phyloP scores from a whole-genome alignment of 2,888 invertebrate species.

The Harpalus rufipes region DNA sequence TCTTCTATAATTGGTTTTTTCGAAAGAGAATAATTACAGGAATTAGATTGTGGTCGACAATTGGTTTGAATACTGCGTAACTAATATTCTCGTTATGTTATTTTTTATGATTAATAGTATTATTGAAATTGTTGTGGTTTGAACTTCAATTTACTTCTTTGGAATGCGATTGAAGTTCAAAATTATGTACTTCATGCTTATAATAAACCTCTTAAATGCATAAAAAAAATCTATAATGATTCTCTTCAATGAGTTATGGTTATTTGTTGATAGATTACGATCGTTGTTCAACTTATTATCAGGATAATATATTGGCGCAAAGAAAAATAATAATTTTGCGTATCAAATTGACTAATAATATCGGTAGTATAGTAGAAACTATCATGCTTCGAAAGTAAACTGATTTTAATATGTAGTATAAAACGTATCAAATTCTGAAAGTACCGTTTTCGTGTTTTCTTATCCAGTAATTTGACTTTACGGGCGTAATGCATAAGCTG shows the following conservation, averaged over 20 bases:
- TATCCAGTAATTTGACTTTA: too few species aligned
- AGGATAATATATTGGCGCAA: too few species aligned
- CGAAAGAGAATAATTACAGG: background rate
- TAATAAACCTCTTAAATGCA: background rate
- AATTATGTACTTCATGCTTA: background rate
- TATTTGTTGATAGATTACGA: background rate
- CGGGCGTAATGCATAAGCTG: too few species aligned
- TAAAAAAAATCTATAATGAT: background rate
- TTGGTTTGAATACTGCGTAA: background rate
- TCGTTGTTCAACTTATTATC: background rate
- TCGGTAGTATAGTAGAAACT: too few species aligned
- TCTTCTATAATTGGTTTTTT: conserved; percentile 32
- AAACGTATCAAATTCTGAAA: too few species aligned
- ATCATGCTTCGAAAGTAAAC: too few species aligned
- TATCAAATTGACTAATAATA: too few species aligned
- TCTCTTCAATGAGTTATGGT: background rate
- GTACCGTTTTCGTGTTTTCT: too few species aligned
- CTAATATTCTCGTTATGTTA: background rate
- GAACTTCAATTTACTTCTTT: background rate
- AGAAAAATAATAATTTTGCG: too few species aligned
- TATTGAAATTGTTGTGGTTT: conserved; percentile 10
- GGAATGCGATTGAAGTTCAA: background rate
- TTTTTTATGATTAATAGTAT: conserved; percentile 13
- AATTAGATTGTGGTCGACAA: background rate
- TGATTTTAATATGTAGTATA: too few species aligned